A percentile compares a stretch with the other conserved stretches of the same genome.
Conservation (phyloP, 2,113 vertebrate species). For the Dendropsophus ebraccatus region DNA sequence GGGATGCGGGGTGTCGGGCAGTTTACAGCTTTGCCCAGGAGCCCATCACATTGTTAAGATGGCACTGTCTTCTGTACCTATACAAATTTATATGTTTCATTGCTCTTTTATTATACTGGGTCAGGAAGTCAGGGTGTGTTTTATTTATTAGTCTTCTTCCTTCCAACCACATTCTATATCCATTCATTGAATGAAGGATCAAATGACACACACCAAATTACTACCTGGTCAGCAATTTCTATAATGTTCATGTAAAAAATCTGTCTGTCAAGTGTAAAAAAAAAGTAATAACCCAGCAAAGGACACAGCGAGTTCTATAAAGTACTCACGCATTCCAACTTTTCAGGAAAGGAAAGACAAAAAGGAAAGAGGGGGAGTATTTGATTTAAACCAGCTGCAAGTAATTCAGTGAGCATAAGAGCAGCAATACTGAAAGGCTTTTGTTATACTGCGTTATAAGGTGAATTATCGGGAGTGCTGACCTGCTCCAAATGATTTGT, state of each 20-base stretch:
- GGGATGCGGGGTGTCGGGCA: no score
- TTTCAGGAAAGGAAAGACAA: conserved; percentile 53
- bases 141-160: not conserved
- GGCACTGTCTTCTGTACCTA: no score
- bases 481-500: conserved; percentile 43
- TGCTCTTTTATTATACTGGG: not conserved
- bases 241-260: not conserved
- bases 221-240: conserved; percentile 22
- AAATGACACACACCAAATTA: not conserved
- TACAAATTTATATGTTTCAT: not conserved
- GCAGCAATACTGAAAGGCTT: conserved; percentile 44
- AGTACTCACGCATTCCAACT: conserved; percentile 9
- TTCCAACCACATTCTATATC: not conserved
- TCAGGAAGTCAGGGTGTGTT: not conserved
- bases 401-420: conserved; percentile 42
- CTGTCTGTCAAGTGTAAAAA: conserved; percentile 14
- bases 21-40: no score
- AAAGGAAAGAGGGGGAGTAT: conserved; percentile 54
- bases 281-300: conserved; percentile 4
- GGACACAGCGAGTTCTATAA: conserved; percentile 10
- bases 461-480: conserved; percentile 54
- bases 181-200: not conserved
- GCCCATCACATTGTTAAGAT: no score
- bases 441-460: conserved; percentile 31
- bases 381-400: conserved; percentile 54